Conservation (phyloP, 2,888 invertebrate species). For the Deilephila elpenor region DNA sequence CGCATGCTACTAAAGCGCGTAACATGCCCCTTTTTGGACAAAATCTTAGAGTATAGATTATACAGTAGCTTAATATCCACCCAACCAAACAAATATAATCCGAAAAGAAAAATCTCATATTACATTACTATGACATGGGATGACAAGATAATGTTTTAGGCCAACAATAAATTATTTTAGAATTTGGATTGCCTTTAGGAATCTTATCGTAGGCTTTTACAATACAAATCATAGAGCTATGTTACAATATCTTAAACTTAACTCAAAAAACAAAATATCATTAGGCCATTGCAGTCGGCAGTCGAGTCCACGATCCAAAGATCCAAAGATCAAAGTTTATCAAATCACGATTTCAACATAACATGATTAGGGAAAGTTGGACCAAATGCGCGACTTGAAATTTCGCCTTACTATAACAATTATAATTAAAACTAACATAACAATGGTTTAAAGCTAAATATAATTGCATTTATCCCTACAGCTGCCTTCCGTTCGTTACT, state of each 20-base stretch:
- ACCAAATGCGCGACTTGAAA: slow-evolving; percentile 2
- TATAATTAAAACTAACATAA: slow-evolving; percentile 27
- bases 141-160: no score
- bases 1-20: no score
- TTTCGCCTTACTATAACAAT: slow-evolving; percentile 13
- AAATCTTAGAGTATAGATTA: background rate
- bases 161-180: background rate
- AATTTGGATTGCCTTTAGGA: background rate
- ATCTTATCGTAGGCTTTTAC: background rate
- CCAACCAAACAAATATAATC: background rate
- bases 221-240: background rate
- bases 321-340: background rate
- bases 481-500: background rate
- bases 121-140: background rate
- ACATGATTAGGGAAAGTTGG: background rate
- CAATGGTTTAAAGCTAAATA: slow-evolving; percentile 34
- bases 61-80: background rate
- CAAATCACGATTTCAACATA: background rate
- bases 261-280: slow-evolving; percentile 5
- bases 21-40: no score
- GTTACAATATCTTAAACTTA: slow-evolving; percentile 13
- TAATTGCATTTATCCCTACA: slow-evolving; percentile 27
- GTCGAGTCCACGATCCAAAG: background rate
- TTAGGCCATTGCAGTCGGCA: background rate
- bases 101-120: background rate